Percentiles rank a stretch among this genome's conserved stretches.
Evolutionary conservation across 2,888 invertebrate genomes (phyloP).

Genomic region (Apeira syringaria): DNA sequence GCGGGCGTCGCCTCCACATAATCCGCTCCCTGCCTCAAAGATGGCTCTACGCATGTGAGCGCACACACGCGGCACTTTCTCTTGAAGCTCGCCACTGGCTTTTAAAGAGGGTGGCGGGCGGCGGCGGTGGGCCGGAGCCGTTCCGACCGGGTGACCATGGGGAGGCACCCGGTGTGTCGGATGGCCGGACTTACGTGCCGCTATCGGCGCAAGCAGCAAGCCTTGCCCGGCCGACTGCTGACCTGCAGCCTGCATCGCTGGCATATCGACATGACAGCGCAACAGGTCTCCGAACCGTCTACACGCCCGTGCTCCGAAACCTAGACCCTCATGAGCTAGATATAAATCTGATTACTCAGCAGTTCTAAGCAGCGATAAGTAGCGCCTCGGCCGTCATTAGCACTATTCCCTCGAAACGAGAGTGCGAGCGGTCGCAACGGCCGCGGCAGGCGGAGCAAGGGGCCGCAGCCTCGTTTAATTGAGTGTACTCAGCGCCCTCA

Average conservation of each 20-base stretch:
- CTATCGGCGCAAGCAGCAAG: conserved; percentile 36
- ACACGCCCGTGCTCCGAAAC: neutral
- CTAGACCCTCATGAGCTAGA: conserved; percentile 1
- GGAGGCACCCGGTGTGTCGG: conserved; percentile 57
- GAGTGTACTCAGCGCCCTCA: conserved; percentile 80
- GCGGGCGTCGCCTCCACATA: conserved; percentile 60
- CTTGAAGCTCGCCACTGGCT: conserved; percentile 85
- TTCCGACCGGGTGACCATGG: conserved; percentile 85
- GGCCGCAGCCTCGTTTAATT: conserved; percentile 68
- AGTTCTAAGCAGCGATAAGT: conserved; percentile 4
- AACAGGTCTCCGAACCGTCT: conserved; percentile 5
- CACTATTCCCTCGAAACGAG: conserved; percentile 10
- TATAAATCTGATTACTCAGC: conserved; percentile 8
- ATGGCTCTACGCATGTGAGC: conserved; percentile 80
- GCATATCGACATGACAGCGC: neutral
- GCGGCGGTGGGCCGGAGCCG: conserved; percentile 56
- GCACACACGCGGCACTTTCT: conserved; percentile 84
- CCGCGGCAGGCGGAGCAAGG: conserved; percentile 35
- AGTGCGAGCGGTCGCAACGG: conserved; percentile 22
- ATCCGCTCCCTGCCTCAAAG: conserved; percentile 75
- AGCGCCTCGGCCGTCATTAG: conserved; percentile 9
- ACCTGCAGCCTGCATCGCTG: conserved; percentile 7
- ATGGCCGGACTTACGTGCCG: conserved; percentile 55
- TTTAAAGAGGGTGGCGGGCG: conserved; percentile 79
- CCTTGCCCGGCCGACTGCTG: conserved; percentile 23